A percentile compares a stretch with the other conserved stretches of the same genome.
Conservation (phyloP, 2,797 vertebrate genomes). For the Avahi laniger region DNA sequence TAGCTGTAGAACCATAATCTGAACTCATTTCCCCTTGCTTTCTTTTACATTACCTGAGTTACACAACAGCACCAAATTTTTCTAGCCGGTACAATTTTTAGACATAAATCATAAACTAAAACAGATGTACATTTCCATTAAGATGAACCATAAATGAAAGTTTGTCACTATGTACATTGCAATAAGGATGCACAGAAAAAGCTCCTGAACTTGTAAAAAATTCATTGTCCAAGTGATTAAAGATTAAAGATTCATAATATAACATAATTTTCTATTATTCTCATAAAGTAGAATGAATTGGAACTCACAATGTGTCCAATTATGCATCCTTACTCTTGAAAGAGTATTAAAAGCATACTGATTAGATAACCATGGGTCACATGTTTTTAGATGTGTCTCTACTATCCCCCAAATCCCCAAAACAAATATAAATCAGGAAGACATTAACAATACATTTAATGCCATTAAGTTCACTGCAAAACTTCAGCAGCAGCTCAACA, state of each 20-base stretch:
- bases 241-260: too few species aligned
- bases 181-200: neutral
- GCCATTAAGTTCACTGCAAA: neutral
- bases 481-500: neutral
- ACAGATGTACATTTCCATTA: neutral
- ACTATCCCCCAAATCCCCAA: neutral
- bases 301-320: neutral
- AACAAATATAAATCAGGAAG: constrained; percentile 3
- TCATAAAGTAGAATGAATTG: neutral
- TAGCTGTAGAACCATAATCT: neutral
- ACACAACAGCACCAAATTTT: neutral
- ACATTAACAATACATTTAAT: constrained; percentile 17
- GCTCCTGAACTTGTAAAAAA: neutral
- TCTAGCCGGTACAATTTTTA: neutral
- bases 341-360: neutral
- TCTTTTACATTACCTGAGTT: neutral
- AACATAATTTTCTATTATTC: neutral
- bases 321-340: neutral
- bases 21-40: neutral
- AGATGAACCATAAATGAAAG: neutral
- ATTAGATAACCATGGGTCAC: neutral
- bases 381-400: neutral
- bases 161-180: neutral
- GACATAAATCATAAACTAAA: neutral
- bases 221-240: neutral